phyloP scores from a whole-genome alignment of 2,797 vertebrate species.

The Erithacus rubecula region DNA sequence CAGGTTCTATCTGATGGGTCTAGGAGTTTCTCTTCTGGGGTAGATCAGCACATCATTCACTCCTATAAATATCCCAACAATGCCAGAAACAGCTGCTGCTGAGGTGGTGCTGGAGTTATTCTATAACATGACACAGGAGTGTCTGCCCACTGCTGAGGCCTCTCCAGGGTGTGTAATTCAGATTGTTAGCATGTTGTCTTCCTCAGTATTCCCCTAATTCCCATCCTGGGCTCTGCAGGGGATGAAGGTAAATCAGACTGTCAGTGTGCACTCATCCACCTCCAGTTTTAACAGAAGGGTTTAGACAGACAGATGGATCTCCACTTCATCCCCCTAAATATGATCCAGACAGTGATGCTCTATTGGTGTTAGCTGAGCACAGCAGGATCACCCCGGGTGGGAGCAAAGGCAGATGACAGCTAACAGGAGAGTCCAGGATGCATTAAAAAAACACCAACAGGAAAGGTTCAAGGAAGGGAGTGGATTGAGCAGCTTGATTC shows the following conservation, averaged over 20 bases:
- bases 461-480: neutral
- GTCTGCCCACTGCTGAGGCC: neutral
- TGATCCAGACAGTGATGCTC: neutral
- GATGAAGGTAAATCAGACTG: slow-evolving; percentile 25
- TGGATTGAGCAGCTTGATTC: neutral
- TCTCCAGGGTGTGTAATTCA: neutral
- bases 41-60: neutral
- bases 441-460: neutral
- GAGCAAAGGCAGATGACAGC: neutral
- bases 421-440: neutral
- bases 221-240: neutral
- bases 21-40: neutral
- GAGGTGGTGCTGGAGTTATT: neutral
- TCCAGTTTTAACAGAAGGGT: neutral
- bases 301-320: neutral
- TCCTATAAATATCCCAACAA: neutral
- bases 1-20: neutral
- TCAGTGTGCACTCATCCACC: neutral
- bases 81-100: neutral
- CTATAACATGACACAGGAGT: neutral
- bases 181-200: neutral
- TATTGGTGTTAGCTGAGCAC: neutral
- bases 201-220: neutral
- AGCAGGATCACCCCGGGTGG: neutral
- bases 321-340: neutral